Evolutionary conservation across 2,113 vertebrate genomes (phyloP).

Genomic region (Salvelinus fontinalis): DNA sequence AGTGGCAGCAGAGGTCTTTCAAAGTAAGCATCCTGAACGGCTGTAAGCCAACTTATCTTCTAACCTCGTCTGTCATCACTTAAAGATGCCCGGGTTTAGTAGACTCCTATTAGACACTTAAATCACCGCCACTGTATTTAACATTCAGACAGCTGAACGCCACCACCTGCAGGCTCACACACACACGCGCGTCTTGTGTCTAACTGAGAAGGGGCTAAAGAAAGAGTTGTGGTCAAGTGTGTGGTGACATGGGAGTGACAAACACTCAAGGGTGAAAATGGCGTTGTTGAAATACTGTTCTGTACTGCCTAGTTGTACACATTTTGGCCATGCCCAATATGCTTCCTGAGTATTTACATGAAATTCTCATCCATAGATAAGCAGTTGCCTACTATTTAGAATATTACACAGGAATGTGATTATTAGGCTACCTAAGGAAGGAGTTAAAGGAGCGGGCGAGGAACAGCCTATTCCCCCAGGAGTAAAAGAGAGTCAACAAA

Average conservation of each 20-base stretch:
- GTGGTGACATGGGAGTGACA: not conserved
- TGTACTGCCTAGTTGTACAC: no score
- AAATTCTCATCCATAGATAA: no score
- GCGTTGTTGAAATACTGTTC: not conserved
- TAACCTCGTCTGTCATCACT: not conserved
- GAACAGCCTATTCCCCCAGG: not conserved
- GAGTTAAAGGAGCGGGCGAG: no score
- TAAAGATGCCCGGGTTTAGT: not conserved
- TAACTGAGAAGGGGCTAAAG: no score
- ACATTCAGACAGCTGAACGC: not conserved
- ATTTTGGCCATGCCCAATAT: no score
- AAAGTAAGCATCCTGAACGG: no score
- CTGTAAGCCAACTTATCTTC: no score
- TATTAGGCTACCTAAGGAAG: no score
- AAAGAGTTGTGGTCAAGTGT: not conserved
- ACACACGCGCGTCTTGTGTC: not conserved
- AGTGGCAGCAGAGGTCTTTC: not conserved
- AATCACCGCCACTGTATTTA: not conserved
- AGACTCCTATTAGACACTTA: not conserved
- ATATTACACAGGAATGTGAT: no score
- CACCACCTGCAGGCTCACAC: not conserved
- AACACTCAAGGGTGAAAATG: not conserved
- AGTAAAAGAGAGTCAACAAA: not conserved
- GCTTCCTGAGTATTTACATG: no score
- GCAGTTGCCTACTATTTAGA: not conserved